Evolutionary conservation across 2,888 invertebrate genomes (phyloP), one percentile per base, ranked within the genome.

Genomic region (Copidosoma aretas): DNA sequence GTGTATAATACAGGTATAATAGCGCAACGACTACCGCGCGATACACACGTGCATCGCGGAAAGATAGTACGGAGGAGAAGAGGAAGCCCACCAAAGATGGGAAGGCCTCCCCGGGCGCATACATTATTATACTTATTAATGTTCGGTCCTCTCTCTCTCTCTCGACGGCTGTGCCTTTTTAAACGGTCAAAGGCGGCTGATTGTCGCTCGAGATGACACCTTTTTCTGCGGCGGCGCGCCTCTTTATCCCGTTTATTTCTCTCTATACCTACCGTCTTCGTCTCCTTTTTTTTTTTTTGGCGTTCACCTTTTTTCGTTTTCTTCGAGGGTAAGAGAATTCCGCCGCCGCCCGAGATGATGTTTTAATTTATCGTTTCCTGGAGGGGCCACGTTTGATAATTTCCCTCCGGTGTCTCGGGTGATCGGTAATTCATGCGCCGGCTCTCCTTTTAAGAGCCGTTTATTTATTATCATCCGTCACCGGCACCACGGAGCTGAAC

Each of bases 41-140:
- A n/a, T n/a, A n/a, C 43, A 17, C 43, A 17, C 43, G 43, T 46
- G 43, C 43, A 46, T 46, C 43, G 43, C 1, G 8, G 8, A 32
- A 8, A 32, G 4, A 8, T 32, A 32, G 4, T 5, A 8, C 8
- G 32, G 8, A 32, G 32, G 8, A 32, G 32, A 32, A 1, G 15
- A 1, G 1, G 8, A 10, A 14, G 51, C 32, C 60, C 59, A 65
- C 60, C 65, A 60, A 65, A 65, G 60, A 46, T n/a, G 65, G 46
- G 46, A 46, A 2, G 53, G 19, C 54, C 62, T 54, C 54, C 43
- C 54, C 41, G 4, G 21, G 22, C 52, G 60, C n/a, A 51, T 49
- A 10, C 10, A 21, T 46, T 24, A 5, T 21, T 22, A 12, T 32
- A 32, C 32, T 32, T 32, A 8, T 5, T 32, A 32, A 32, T 32